phyloP scores from a whole-genome alignment of 1,140 invertebrate species.

The Frieseomelitta varia region DNA sequence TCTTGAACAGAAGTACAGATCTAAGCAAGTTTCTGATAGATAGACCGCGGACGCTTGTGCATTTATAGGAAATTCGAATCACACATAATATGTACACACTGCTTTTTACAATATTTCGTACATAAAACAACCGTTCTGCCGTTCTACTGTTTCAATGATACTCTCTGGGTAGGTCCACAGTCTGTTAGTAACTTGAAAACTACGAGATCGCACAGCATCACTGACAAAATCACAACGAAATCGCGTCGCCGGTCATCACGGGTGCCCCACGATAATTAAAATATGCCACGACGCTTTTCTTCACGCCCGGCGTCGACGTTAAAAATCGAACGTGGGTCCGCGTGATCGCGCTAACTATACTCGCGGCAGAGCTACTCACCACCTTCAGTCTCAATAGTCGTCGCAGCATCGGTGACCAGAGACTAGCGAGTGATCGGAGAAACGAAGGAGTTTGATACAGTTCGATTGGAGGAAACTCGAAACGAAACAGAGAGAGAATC shows the following conservation, averaged over 20 bases:
- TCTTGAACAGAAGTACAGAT: no score
- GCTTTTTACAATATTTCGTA: no score
- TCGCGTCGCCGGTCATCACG: not conserved
- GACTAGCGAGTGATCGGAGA: not conserved
- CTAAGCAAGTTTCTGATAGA: no score
- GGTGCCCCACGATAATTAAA: not conserved
- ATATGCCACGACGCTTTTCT: not conserved
- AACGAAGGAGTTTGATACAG: conserved; percentile 11
- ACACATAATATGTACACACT: no score
- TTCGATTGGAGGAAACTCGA: not conserved
- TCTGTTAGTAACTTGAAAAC: not conserved
- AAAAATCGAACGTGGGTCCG: not conserved
- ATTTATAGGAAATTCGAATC: no score
- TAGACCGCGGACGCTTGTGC: no score
- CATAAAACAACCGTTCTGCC: no score
- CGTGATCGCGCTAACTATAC: conserved; percentile 17
- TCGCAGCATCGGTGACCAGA: conserved; percentile 62
- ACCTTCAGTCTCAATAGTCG: conserved; percentile 63
- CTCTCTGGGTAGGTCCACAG: no score
- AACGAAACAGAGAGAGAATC: no score
- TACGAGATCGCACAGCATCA: not conserved
- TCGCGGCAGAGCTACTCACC: conserved; percentile 61
- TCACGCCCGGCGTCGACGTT: not conserved
- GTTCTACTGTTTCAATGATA: no score
- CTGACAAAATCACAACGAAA: not conserved